Evolutionary conservation across 2,888 invertebrate species (phyloP).

Genomic region (Cetonia aurata): DNA sequence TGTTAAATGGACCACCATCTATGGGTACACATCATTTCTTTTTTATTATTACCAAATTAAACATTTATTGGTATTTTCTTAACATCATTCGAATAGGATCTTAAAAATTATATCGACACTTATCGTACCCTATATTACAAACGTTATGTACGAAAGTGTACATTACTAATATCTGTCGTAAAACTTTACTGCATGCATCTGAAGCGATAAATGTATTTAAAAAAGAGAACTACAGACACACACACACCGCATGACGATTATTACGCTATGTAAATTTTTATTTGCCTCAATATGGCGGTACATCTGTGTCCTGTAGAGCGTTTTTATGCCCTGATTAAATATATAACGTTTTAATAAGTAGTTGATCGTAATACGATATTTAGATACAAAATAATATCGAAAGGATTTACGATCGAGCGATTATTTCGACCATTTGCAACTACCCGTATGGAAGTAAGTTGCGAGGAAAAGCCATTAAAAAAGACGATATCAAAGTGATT

Average conservation of each 20-base stretch:
- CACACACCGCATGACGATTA: conserved; percentile 14
- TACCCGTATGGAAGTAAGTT: conserved; percentile 16
- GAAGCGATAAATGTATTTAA: conserved; percentile 17
- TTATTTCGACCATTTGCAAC: conserved; percentile 5
- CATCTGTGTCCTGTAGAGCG: conserved; percentile 16
- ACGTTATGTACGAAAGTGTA: neutral
- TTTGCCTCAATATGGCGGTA: conserved; percentile 26
- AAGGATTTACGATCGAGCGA: conserved; percentile 20
- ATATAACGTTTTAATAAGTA: conserved; percentile 30
- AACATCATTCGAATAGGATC: too few relatives aligned
- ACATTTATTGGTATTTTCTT: too few relatives aligned
- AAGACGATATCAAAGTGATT: conserved; percentile 7
- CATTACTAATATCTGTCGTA: neutral
- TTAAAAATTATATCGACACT: too few relatives aligned
- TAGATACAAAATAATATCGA: conserved; percentile 24
- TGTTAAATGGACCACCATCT: too few relatives aligned
- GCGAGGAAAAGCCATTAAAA: conserved; percentile 5
- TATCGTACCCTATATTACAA: too few relatives aligned
- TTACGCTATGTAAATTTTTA: conserved; percentile 25
- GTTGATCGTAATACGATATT: neutral
- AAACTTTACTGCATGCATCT: neutral
- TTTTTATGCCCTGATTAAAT: conserved; percentile 36
- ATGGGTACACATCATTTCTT: too few relatives aligned
- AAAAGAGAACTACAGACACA: neutral
- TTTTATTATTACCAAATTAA: too few relatives aligned